Base-by-base conservation (phyloP, 2,888 invertebrate species). In the Sepioteuthis lessoniana region DNA sequence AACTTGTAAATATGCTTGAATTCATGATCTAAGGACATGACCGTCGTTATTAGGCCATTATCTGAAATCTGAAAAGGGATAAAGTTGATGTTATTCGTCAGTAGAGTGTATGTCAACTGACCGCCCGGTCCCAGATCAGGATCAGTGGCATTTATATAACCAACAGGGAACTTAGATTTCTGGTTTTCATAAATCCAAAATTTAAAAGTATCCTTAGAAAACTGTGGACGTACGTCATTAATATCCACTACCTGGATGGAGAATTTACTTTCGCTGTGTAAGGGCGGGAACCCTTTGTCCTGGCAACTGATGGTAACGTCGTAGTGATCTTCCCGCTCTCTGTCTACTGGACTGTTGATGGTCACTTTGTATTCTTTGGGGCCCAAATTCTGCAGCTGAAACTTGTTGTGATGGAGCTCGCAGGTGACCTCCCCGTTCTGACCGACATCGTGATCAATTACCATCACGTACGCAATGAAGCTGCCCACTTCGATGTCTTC, bases 61-160 rank as follows among this genome's bases (percentile, higher is more conserved):
- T 76, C 76, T n/a, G 76, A 76, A 76, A 76, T 76, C 76, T 76
- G 76, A n/a, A 76, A 76, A 76, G 76, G 76, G n/a, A 76, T 76
- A 21, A 76, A 76, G 19, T 76, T 76, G n/a, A 76, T 76, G 76
- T 76, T 76, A 16, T 76, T 76, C n/a, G 76, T 76, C 76, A 76
- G 35, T 3, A 76, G 16, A 13, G n/a, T 76, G n/a, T 76, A 76
- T 1, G 76, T 76, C 35, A 76, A n/a, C 35, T 76, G 76, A 76
- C 76, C 76, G 35, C 76, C 76, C 25, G n/a, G 16, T n/a, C 76
- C 76, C 35, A 76, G 16, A n/a, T 76, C 76, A 16, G 76, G 76
- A 16, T 76, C 76, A 13, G 76, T 76, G n/a, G 76, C 76, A 35
- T 76, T 76, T 76, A 76, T 76, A n/a, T 35, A 76, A n/a, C 76